phyloP scores from a whole-genome alignment of 2,113 vertebrate species.

The Mormoops blainvillei region DNA sequence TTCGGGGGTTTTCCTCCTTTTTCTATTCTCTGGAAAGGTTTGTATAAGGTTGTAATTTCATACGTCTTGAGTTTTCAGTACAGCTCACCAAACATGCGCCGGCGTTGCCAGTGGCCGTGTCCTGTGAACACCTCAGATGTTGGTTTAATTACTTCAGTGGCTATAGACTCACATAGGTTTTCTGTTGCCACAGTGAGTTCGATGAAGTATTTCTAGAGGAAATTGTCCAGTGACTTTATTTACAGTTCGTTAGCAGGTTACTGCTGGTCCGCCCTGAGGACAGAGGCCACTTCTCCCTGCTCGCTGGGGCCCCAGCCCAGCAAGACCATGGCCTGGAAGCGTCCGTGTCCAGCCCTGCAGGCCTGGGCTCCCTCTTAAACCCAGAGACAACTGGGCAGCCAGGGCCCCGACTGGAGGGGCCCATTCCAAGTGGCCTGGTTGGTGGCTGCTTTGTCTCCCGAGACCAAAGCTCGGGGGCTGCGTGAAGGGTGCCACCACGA shows the following conservation, averaged over 20 bases:
- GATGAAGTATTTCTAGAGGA: neutral
- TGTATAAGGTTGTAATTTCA: neutral
- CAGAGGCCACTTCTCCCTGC: fast-evolving
- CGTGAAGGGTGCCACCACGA: fast-evolving
- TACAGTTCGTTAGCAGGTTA: neutral
- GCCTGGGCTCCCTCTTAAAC: neutral
- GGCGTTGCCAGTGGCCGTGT: neutral
- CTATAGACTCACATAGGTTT: neutral
- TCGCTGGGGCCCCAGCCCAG: neutral
- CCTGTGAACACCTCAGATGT: neutral
- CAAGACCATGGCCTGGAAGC: neutral
- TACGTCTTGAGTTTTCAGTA: neutral
- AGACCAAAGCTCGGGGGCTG: neutral
- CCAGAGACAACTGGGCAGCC: neutral
- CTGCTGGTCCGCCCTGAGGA: neutral
- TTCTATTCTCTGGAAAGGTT: no score
- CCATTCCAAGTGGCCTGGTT: no score
- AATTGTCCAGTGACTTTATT: neutral
- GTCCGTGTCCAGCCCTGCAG: neutral
- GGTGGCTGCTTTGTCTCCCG: neutral
- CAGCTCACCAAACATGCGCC: neutral
- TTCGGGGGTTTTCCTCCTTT: neutral
- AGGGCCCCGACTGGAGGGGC: no score
- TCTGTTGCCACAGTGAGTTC: neutral
- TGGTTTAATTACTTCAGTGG: neutral